Conservation (phyloP, 2,113 vertebrate genomes). For the Numida meleagris region DNA sequence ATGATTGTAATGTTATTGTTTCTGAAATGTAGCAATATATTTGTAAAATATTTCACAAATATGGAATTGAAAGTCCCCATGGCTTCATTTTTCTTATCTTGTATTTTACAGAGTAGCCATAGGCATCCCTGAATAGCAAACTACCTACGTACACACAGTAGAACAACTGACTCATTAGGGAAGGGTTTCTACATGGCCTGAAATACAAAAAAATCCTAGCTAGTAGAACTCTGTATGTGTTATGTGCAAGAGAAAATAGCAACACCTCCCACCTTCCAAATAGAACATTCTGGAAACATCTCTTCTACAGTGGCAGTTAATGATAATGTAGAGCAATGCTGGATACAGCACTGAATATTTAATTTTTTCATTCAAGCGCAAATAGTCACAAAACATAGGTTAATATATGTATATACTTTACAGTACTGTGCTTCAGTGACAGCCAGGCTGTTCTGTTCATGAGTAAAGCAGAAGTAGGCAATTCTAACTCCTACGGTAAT, state of each 20-base stretch:
- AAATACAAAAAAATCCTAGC: neutral
- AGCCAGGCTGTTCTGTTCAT: neutral
- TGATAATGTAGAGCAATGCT: neutral
- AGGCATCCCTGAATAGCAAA: neutral
- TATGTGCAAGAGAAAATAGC: neutral
- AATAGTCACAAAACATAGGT: neutral
- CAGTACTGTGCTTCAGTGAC: neutral
- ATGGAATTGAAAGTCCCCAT: neutral
- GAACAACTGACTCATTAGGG: neutral
- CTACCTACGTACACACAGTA: neutral
- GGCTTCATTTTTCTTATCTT: neutral
- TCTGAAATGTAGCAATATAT: neutral
- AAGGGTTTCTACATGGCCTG: neutral
- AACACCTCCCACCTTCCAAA: neutral
- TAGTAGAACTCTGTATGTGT: neutral
- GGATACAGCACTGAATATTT: neutral
- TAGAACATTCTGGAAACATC: neutral
- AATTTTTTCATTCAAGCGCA: neutral
- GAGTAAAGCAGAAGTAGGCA: neutral
- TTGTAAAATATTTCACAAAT: neutral
- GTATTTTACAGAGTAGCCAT: neutral
- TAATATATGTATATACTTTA: neutral
- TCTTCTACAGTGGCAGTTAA: neutral
- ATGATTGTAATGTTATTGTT: neutral
- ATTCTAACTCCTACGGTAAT: fast-evolving